Evolutionary conservation across 2,888 invertebrate genomes (phyloP).

Genomic region (Drosophila melanosoma): DNA sequence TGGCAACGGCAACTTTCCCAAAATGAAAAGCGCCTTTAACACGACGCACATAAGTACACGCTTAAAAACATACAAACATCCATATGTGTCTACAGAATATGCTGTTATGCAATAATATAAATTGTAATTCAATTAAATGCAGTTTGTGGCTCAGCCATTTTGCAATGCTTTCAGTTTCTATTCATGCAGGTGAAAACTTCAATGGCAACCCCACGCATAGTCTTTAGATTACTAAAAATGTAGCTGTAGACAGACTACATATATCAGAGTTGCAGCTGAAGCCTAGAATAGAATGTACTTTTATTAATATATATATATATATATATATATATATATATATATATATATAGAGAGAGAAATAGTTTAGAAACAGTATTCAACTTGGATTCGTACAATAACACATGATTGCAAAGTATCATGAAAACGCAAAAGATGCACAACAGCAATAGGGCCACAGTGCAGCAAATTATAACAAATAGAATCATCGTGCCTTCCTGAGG

Average conservation of each 20-base stretch:
- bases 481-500: not conserved
- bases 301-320: not conserved
- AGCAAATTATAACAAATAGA: not conserved
- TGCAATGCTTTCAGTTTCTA: constrained; percentile 74
- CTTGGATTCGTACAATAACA: not conserved
- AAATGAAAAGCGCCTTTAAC: constrained; percentile 67
- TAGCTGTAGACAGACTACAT: not conserved
- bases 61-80: not conserved
- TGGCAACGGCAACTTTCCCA: constrained; percentile 67
- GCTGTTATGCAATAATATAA: constrained; percentile 62
- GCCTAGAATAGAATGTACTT: too few species aligned
- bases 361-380: not conserved
- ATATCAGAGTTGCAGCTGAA: not conserved
- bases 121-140: constrained; percentile 67
- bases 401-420: not conserved
- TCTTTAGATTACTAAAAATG: not conserved
- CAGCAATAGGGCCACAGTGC: not conserved
- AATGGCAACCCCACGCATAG: not conserved
- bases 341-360: not conserved
- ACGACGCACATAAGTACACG: constrained; percentile 5
- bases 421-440: not conserved
- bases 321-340: too few species aligned
- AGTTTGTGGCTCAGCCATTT: constrained; percentile 55
- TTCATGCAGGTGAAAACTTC: constrained; percentile 46
- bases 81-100: constrained; percentile 47